These are phyloP conservation scores for Solenodon paradoxus DNA, from an alignment of 2,113 vertebrate genomes.

Conservation along the genomic window DNA sequence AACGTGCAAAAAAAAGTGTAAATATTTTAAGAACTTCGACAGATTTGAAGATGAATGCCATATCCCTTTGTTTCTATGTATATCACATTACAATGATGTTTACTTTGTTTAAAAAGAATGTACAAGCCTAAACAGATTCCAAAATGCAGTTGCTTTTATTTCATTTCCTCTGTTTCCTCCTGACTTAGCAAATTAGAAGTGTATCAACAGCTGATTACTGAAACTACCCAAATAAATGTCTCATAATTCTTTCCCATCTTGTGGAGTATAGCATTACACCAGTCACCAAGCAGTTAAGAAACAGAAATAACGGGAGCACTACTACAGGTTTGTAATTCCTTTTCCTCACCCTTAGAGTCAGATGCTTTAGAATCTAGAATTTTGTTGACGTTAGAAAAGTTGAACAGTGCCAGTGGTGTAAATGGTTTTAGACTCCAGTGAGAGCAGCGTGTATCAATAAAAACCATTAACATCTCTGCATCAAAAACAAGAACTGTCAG, in stretches of 20 bases:
- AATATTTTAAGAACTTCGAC: not conserved
- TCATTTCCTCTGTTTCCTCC: conserved; percentile 37
- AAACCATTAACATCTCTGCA: not conserved
- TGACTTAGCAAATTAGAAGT: conserved; percentile 17
- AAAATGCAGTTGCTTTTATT: conserved; percentile 35
- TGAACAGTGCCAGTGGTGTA: not conserved
- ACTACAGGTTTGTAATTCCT: not conserved
- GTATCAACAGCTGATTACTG: conserved; percentile 10
- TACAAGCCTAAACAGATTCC: not conserved
- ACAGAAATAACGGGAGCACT: not conserved
- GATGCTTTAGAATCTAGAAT: not conserved
- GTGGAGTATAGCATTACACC: not conserved
- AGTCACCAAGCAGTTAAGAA: conserved; percentile 12
- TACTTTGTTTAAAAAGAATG: conserved; percentile 37
- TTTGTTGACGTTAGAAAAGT: not conserved
- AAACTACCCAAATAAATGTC: not conserved
- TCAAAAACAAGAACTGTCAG: not conserved
- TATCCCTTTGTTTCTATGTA: not conserved
- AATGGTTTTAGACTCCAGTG: not conserved
- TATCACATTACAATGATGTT: not conserved
- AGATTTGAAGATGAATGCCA: not conserved
- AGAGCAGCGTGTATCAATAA: not conserved
- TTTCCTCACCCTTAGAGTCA: not conserved
- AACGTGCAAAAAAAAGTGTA: not conserved
- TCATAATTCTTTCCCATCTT: not conserved